phyloP scores from a whole-genome alignment of 2,113 vertebrate species.

The Protomyctophum bolini region DNA sequence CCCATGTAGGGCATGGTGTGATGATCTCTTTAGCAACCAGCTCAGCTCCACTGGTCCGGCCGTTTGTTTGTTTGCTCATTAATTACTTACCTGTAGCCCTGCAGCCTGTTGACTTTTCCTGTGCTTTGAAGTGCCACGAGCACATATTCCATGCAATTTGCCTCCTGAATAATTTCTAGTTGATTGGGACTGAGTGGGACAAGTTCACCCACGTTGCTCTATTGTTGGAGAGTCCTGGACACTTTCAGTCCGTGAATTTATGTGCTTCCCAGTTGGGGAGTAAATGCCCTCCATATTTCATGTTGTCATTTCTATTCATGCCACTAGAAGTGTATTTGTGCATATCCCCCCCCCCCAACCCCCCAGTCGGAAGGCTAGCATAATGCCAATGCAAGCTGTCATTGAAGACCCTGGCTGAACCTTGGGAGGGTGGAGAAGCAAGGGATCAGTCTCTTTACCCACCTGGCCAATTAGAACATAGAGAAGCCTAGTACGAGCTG shows the following conservation, averaged over 20 bases:
- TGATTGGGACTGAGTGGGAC: constrained; percentile 81
- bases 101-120: constrained; percentile 46
- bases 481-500: constrained; percentile 69
- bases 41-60: constrained; percentile 37
- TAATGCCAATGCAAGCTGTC: constrained; percentile 62
- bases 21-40: constrained; percentile 66
- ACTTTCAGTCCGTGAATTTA: constrained; percentile 79
- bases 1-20: constrained; percentile 63
- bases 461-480: constrained; percentile 79
- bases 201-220: constrained; percentile 69
- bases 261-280: constrained; percentile 76
- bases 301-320: constrained; percentile 74
- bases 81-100: constrained; percentile 39
- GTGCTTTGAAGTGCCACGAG: constrained; percentile 35
- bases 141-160: constrained; percentile 74
- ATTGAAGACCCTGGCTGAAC: constrained; percentile 69
- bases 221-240: constrained; percentile 70
- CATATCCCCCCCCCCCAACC: constrained; percentile 37
- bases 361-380: constrained; percentile 59
- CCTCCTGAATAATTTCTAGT: constrained; percentile 84
- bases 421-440: constrained; percentile 53
- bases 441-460: constrained; percentile 72
- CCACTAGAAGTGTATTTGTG: constrained; percentile 66
- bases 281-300: constrained; percentile 83
- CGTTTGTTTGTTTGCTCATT: constrained; percentile 31